A percentile compares a stretch with the other conserved stretches of the same genome.
Conservation (phyloP, 1,140 invertebrate genomes). For the Drosophila teissieri region DNA sequence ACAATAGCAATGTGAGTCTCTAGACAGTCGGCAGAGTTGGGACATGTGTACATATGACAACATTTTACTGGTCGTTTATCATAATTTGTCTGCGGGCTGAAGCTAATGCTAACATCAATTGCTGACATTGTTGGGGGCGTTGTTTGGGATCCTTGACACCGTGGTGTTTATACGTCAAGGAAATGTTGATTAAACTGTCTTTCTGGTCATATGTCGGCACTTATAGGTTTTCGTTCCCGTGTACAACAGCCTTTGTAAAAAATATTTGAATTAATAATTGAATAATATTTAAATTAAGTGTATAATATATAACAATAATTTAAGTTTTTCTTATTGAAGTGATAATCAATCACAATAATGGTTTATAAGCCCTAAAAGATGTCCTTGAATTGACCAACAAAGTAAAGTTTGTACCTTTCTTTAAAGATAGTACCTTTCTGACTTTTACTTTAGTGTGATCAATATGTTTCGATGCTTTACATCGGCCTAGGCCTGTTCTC, state of each 20-base stretch:
- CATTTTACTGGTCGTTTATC: constrained; percentile 77
- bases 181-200: constrained; percentile 17
- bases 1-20: constrained; percentile 20
- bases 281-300: no score
- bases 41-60: constrained; percentile 75
- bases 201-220: constrained; percentile 6
- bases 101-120: constrained; percentile 66
- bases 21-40: constrained; percentile 27
- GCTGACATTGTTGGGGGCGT: constrained; percentile 19
- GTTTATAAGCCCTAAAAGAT: no score
- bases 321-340: no score
- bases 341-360: no score
- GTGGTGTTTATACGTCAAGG: constrained; percentile 14
- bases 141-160: constrained; percentile 23
- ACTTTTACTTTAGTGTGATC: neutral
- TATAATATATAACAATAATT: no score
- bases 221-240: neutral
- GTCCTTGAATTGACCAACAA: no score
- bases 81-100: constrained; percentile 64
- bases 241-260: no score
- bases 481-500: constrained; percentile 2
- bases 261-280: no score
- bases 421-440: no score
- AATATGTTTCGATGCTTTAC: neutral
- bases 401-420: no score